These are phyloP conservation scores for Papilio protenor DNA, from an alignment of 2,888 invertebrate genomes.

Conservation along the genomic window DNA sequence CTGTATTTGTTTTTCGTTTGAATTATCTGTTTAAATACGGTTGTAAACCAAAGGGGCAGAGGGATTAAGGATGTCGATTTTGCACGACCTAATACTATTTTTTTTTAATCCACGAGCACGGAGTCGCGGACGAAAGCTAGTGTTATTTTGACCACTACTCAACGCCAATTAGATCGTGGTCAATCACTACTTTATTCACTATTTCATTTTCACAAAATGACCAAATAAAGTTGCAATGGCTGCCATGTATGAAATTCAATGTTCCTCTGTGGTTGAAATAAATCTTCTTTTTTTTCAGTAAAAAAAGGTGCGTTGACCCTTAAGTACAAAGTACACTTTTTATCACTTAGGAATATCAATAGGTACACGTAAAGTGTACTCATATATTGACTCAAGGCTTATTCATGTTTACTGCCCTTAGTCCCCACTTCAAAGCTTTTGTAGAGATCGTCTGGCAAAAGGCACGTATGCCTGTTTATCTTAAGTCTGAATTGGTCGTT, in stretches of 20 bases:
- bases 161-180: too few relatives aligned
- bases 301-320: too few relatives aligned
- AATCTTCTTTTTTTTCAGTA: too few relatives aligned
- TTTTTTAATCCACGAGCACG: too few relatives aligned
- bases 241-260: too few relatives aligned
- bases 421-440: slow-evolving; percentile 42
- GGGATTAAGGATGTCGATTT: neutral
- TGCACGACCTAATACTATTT: neutral
- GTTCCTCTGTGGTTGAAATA: too few relatives aligned
- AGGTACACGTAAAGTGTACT: slow-evolving; percentile 24
- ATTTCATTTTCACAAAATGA: too few relatives aligned
- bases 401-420: slow-evolving; percentile 39
- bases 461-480: slow-evolving; percentile 43
- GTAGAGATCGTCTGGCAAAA: slow-evolving; percentile 36
- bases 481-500: slow-evolving; percentile 30
- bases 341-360: slow-evolving; percentile 5
- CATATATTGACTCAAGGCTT: slow-evolving; percentile 35
- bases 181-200: too few relatives aligned
- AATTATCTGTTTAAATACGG: neutral
- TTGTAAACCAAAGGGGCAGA: neutral
- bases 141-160: too few relatives aligned
- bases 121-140: too few relatives aligned
- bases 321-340: neutral
- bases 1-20: neutral
- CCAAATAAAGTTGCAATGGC: too few relatives aligned